phyloP scores from a whole-genome alignment of 2,113 vertebrate genomes.

The Embiotoca jacksoni region DNA sequence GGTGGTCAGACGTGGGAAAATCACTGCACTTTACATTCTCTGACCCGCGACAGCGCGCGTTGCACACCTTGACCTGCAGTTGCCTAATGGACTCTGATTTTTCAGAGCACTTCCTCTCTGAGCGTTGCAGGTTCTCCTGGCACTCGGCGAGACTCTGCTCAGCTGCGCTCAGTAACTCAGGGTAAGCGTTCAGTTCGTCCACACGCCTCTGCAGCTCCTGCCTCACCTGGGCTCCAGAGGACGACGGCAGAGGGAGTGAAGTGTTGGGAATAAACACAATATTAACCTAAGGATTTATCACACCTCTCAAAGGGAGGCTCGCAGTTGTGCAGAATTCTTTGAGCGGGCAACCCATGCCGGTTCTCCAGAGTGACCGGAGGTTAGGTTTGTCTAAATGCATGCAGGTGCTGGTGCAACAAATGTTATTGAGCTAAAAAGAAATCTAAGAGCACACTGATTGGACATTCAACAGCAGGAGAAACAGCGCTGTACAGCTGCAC shows the following conservation, averaged over 20 bases:
- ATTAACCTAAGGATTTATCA: conserved; percentile 22
- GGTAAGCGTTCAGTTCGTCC: conserved; percentile 80
- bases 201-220: conserved; percentile 78
- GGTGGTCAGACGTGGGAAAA: conserved; percentile 61
- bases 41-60: conserved; percentile 15
- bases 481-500: neutral
- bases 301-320: neutral
- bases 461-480: conserved; percentile 20
- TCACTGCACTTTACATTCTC: conserved; percentile 26
- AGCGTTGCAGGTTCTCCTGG: conserved; percentile 81
- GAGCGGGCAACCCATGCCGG: neutral
- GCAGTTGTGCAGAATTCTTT: neutral
- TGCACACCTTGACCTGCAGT: conserved; percentile 87
- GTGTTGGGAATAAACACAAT: conserved; percentile 34
- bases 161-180: conserved; percentile 79
- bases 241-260: conserved; percentile 30
- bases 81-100: conserved; percentile 82
- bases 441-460: neutral
- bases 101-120: conserved; percentile 76
- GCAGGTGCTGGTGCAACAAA: neutral
- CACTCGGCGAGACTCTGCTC: conserved; percentile 80
- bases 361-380: neutral
- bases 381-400: conserved; percentile 1
- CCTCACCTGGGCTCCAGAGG: conserved; percentile 83
- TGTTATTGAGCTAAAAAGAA: conserved; percentile 9